Base-by-base conservation (phyloP, 2,113 vertebrate genomes). In the Chaetodon auriga region DNA sequence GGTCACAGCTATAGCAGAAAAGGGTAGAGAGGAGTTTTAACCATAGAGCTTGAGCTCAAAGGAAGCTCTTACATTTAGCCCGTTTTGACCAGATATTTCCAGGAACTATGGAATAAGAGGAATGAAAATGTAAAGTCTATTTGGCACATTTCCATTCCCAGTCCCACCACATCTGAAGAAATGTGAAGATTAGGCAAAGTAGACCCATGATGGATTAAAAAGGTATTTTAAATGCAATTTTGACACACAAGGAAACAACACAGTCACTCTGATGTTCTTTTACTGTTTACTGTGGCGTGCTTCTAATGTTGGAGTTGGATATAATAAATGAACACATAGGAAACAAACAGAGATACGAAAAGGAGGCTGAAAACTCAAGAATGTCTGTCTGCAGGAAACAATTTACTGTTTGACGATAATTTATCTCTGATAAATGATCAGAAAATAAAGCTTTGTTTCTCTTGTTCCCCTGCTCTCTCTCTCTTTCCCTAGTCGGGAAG, bases 1-100 rank as follows among this genome's bases (percentile, higher is more conserved):
- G 62, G 75, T 78, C 41, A 81, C 21, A 48, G 68, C 72, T 69
- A n/a, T 46, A 38, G 75, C 14, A 30, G 25, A 80, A 69, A 70
- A 68, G n/a, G 57, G 18, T 25, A 63, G 35, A 69, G 55, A 57
- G 14, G 46, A 62, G 57, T 48, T 18, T 68, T 62, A 49, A 62
- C 73, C 36, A 43, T 23, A 53, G 12, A 78, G 60, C 13, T 14
- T 15, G 25, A 73, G 54, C 65, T 45, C 71, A 58, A 25, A 41
- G 46, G 3, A 77, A 36, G 43, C 2, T 69, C 55, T 66, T 61
- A 55, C 36, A 55, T 69, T 30, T 60, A 46, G 36, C 18, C 23
- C 25, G 13, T 80, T 70, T 43, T 0, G 0, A 55, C 10, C n/a
- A 46, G 35, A 54, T 57, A 54, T 13, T 64, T 61, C n/a, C n/a